Conservation (phyloP, 2,113 vertebrate species). For the Corvus hawaiiensis region DNA sequence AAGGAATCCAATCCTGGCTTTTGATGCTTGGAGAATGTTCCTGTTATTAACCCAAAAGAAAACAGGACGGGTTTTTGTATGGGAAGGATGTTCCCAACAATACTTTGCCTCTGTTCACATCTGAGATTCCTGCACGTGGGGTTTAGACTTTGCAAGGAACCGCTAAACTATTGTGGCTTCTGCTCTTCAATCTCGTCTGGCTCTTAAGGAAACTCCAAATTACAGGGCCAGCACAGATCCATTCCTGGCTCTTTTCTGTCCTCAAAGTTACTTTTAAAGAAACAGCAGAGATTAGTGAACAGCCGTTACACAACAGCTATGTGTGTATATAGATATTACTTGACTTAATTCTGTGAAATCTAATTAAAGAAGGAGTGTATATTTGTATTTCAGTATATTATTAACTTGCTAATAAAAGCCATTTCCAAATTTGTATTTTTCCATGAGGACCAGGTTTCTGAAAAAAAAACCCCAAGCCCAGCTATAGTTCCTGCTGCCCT, state of each 20-base stretch:
- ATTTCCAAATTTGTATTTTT: constrained; percentile 59
- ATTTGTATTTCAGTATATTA: constrained; percentile 40
- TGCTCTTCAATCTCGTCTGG: background rate
- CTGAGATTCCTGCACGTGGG: accelerated
- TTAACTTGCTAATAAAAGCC: constrained; percentile 60
- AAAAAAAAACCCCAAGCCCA: background rate
- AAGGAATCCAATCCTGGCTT: background rate
- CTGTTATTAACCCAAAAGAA: background rate
- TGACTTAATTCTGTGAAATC: constrained; percentile 33
- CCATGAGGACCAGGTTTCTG: constrained; percentile 40
- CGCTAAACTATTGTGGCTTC: background rate
- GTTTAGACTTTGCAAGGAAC: background rate
- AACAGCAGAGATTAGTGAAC: background rate
- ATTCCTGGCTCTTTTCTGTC: background rate
- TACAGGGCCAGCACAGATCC: background rate
- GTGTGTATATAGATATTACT: background rate
- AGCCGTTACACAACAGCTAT: background rate
- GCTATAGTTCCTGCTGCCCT: background rate
- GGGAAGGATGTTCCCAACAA: accelerated
- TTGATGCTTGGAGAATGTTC: background rate
- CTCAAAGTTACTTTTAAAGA: constrained; percentile 7
- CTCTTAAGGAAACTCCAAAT: background rate
- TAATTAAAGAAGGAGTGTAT: constrained; percentile 31
- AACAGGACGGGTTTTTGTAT: background rate
- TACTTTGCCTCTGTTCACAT: accelerated